Evolutionary conservation across 2,888 invertebrate genomes (phyloP).

Genomic region (Drosophila testacea): DNA sequence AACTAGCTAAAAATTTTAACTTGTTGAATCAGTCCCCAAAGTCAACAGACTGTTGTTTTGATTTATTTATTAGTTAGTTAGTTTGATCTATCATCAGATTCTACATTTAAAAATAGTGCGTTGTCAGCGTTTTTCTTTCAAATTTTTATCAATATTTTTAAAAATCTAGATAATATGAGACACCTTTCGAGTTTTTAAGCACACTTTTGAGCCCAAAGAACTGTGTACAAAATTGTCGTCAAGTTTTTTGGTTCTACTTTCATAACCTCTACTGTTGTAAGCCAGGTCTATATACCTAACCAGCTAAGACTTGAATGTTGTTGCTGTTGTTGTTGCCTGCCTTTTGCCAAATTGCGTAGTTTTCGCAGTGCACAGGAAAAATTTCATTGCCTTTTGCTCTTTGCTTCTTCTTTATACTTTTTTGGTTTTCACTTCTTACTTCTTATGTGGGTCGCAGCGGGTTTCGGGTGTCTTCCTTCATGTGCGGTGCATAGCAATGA

Average conservation of each 20-base stretch:
- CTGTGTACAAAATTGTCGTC: no score
- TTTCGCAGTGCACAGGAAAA: constrained; percentile 57
- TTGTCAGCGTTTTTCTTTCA: no score
- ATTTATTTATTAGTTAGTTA: no score
- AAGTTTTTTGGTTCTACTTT: neutral
- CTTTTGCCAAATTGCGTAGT: constrained; percentile 58
- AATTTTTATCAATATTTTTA: no score
- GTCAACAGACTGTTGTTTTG: no score
- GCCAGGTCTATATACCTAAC: constrained; percentile 29
- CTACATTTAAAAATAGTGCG: no score
- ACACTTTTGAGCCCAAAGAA: no score
- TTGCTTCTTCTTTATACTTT: constrained; percentile 19
- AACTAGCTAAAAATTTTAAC: no score
- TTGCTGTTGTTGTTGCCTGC: constrained; percentile 38
- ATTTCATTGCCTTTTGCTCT: constrained; percentile 57
- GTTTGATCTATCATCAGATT: no score
- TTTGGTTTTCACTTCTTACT: constrained; percentile 19
- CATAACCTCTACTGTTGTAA: neutral
- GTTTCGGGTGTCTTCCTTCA: constrained; percentile 36
- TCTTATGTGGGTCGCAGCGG: constrained; percentile 57
- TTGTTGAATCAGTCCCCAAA: no score
- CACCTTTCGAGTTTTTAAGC: no score
- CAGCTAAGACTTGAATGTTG: constrained; percentile 37
- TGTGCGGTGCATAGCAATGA: constrained; percentile 72
- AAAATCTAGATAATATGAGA: no score